phyloP scores from a whole-genome alignment of 2,888 invertebrate genomes.

The Oligia fasciuncula region DNA sequence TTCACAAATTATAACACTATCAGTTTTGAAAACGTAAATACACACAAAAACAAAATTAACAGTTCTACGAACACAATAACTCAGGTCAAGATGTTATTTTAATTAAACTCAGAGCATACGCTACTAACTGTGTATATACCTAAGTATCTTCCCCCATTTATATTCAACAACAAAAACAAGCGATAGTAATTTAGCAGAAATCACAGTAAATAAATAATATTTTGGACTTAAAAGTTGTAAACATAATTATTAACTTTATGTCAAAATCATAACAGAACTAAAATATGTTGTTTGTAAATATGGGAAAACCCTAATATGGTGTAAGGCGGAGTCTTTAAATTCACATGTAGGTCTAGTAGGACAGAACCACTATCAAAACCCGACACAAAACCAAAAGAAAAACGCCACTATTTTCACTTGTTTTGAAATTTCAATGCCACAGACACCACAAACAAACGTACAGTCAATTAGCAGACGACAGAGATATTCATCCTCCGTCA shows the following conservation, averaged over 20 bases:
- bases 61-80: not conserved
- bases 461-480: not conserved
- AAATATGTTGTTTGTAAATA: not conserved
- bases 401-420: not conserved
- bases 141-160: conserved; percentile 3
- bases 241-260: not conserved
- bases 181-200: conserved; percentile 10
- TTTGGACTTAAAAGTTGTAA: not conserved
- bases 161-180: conserved; percentile 40
- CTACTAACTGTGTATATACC: not conserved
- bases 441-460: not conserved
- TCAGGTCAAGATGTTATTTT: not conserved
- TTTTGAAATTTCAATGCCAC: not conserved
- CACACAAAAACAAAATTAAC: not conserved
- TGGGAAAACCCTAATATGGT: not conserved
- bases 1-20: not conserved
- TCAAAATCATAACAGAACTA: not conserved
- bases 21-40: not conserved
- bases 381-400: not conserved
- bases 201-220: conserved; percentile 19
- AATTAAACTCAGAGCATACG: not conserved
- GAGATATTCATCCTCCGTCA: not conserved
- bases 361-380: too few relatives aligned
- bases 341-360: not conserved
- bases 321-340: not conserved